Evolutionary conservation across 2,888 invertebrate species (phyloP), one percentile per base, ranked within the genome.

Genomic region (Meiosimyza platycephala): DNA sequence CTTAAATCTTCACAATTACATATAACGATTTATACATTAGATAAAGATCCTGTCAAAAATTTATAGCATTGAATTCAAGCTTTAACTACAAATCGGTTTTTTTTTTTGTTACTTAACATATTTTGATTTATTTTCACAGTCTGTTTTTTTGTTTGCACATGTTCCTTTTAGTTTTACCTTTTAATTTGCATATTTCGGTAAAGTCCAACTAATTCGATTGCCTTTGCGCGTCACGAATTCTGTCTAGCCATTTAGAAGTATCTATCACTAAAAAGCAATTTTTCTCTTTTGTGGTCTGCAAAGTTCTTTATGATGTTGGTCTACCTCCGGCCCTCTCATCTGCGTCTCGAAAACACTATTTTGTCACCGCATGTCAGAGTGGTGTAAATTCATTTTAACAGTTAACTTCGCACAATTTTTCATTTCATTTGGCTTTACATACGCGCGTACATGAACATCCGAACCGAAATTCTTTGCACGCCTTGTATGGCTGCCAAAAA

Each of bases 351-450:
- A 16, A n/a, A 18, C 60, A 47, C 50, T 33, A 40, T 11, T 40
- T 40, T 48, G 63, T 63, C 48, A 48, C 47, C 54, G 50, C 74
- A 64, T 40, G 52, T 33, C 16, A 40, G 54, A 72, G 51, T 54
- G 72, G 59, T 64, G 60, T 72, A 72, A 71, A 75, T 75, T 75
- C 73, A 72, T 51, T 71, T 68, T 71, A 69, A 62, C 62, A 66
- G 72, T 73, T 73, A 57, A 62, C 65, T 73, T 67, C 18, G 66
- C 72, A 62, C 69, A 68, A 72, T 73, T 73, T 75, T 66, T 72
- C 73, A 71, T 73, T 73, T 71, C 73, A 69, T 75, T 73, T 73
- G 69, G 68, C 67, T 64, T 71, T 66, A 71, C 71, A 71, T 60
- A 40, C 40, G 40, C 40, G 9, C 40, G 9, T 40, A 54, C 50